Percentiles rank a stretch among this genome's conserved stretches.
These are phyloP conservation scores for Beroe forskalii DNA, from an alignment of 37 sponge, comb jelly and placozoan genomes.

Conservation along the genomic window DNA sequence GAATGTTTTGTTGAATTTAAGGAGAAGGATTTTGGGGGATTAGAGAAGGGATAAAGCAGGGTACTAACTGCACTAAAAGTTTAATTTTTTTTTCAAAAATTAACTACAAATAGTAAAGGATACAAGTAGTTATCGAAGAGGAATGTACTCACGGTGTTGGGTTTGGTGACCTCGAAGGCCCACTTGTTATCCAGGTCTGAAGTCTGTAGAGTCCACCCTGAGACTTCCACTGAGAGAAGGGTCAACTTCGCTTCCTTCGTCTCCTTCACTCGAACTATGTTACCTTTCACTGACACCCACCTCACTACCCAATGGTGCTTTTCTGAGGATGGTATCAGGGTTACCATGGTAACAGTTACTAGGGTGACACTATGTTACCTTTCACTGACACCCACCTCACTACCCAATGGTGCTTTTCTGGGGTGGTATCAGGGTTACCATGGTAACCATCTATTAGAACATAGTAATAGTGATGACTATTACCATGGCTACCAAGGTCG, in stretches of 20 bases:
- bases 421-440: neutral
- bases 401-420: conserved; percentile 59
- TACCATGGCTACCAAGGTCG: no score
- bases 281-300: conserved; percentile 23
- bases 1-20: no score
- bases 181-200: conserved; percentile 47
- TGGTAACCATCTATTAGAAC: no score
- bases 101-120: no score
- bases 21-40: no score
- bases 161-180: conserved; percentile 16
- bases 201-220: neutral
- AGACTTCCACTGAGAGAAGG: neutral
- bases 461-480: no score
- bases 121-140: no score
- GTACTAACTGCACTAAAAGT: no score
- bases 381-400: conserved; percentile 9
- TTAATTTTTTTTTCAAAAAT: no score
- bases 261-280: neutral
- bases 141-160: neutral
- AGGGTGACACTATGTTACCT: neutral
- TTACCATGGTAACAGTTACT: neutral
- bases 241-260: neutral
- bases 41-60: no score
- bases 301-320: conserved; percentile 36
- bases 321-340: conserved; percentile 13